These are phyloP conservation scores for Battus philenor DNA, from an alignment of 1,140 invertebrate genomes.

Conservation along the genomic window DNA sequence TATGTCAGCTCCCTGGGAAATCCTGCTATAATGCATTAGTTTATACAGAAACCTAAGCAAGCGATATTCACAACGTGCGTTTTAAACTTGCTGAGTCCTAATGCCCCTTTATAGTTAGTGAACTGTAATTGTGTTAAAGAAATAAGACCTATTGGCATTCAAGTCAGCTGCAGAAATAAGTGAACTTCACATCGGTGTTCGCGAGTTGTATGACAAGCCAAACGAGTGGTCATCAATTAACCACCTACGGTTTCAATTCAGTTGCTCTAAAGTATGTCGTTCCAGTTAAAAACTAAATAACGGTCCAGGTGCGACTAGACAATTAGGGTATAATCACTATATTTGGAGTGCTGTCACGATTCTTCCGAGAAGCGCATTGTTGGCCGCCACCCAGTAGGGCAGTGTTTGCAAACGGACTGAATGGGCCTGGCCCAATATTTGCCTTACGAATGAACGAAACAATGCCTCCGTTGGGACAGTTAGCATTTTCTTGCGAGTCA, in stretches of 20 bases:
- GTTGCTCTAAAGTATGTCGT: slow-evolving; percentile 56
- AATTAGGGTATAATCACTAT: slow-evolving; percentile 71
- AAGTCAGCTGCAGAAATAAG: too few species aligned
- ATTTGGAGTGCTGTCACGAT: slow-evolving; percentile 69
- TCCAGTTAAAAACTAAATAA: slow-evolving; percentile 61
- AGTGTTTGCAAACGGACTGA: slow-evolving; percentile 65
- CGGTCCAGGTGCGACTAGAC: slow-evolving; percentile 56
- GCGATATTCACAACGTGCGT: too few species aligned
- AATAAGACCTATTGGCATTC: too few species aligned
- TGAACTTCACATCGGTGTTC: slow-evolving; percentile 20
- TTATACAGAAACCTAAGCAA: too few species aligned
- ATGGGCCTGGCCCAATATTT: slow-evolving; percentile 64
- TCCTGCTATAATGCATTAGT: too few species aligned
- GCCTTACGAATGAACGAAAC: slow-evolving; percentile 68
- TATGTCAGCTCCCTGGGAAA: too few species aligned
- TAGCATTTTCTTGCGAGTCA: slow-evolving; percentile 52
- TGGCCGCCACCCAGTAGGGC: slow-evolving; percentile 59
- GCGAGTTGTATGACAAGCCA: slow-evolving; percentile 40
- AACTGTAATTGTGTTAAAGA: too few species aligned
- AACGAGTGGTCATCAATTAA: slow-evolving; percentile 61
- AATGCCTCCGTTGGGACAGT: slow-evolving; percentile 59
- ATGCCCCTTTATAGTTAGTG: too few species aligned
- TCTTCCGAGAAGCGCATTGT: slow-evolving; percentile 57
- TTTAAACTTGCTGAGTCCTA: too few species aligned
- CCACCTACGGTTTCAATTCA: slow-evolving; percentile 33